Conservation (phyloP, 2,797 vertebrate genomes). For the Oreochromis mossambicus region DNA sequence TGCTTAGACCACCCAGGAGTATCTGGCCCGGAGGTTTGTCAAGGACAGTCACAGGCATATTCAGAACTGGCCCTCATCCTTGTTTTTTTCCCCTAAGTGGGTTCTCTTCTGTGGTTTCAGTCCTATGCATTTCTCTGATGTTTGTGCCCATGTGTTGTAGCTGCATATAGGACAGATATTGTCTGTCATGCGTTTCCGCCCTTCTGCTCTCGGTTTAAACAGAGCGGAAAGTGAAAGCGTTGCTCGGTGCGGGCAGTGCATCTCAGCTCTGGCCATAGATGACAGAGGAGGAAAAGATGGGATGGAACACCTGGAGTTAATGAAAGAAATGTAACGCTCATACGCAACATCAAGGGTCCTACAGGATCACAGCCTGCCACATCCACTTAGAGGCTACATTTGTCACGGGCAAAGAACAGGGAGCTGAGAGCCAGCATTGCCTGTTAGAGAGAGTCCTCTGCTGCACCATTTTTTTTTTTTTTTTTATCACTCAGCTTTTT, state of each 20-base stretch:
- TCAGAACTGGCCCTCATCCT: constrained; percentile 45
- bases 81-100: constrained; percentile 9
- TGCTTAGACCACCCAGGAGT: constrained; percentile 58
- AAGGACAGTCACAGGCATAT: constrained; percentile 63
- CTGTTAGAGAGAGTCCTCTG: constrained; percentile 10
- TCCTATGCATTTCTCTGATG: not conserved
- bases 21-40: constrained; percentile 50
- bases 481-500: constrained; percentile 43
- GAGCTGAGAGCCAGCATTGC: not conserved
- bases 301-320: constrained; percentile 53
- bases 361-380: constrained; percentile 61
- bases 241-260: not conserved
- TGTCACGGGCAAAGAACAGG: constrained; percentile 27
- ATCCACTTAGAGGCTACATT: constrained; percentile 54
- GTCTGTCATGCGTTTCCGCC: constrained; percentile 37
- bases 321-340: constrained; percentile 33
- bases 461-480: constrained; percentile 4
- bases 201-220: constrained; percentile 38
- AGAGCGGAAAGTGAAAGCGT: constrained; percentile 33
- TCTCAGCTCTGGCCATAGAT: not conserved
- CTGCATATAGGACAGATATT: constrained; percentile 37
- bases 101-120: constrained; percentile 19
- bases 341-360: constrained; percentile 52
- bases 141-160: constrained; percentile 12
- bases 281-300: constrained; percentile 5